Evolutionary conservation across 2,888 invertebrate species (phyloP), one percentile per base, ranked within the genome.

Genomic region (Tetragonula carbonaria): DNA sequence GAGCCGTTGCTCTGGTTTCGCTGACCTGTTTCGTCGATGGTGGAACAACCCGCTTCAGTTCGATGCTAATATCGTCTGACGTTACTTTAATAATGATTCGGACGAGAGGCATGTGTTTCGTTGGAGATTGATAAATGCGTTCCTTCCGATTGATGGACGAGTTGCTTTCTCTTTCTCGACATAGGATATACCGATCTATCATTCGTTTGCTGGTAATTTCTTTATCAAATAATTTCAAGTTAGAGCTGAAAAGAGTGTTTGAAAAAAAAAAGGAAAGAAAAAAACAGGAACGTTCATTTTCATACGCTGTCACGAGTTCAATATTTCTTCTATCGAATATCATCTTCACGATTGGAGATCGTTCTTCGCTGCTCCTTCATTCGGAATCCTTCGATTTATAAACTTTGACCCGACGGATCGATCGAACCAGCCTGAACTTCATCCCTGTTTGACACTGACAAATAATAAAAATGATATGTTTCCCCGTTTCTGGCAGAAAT

Each of bases 1-100:
- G 57, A 78, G 66, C 63, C 77, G 67, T 85, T 85, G 85, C 68
- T 78, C 86, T 68, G 81, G 81, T 85, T 86, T 73, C 85, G 71
- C 45, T 83, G 79, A 68, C 78, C 67, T 65, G 84, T 75, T 79
- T 85, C 73, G 72, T 28, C 38, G 63, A 45, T 6, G 53, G 18
- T 4, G 4, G 16, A 33, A n/a, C 68, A 21, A 59, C 59, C 71
- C 53, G 4, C 16, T 63, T 71, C 45, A 2, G 28, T 55, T 74
- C n/a, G 53, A 65, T 45, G 74, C 71, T 84, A 83, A 84, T 62
- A 71, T 66, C 57, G 73, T 55, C 38, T 45, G 76, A 63, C 63
- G 66, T 4, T 51, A 21, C 38, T 72, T 13, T 16, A 23, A 23
- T 21, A 23, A 18, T 6, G 14, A 13, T 67, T 51, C 23, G 18